These are phyloP conservation scores for Keiferia lycopersicella DNA, from an alignment of 2,888 invertebrate genomes.

Conservation along the genomic window DNA sequence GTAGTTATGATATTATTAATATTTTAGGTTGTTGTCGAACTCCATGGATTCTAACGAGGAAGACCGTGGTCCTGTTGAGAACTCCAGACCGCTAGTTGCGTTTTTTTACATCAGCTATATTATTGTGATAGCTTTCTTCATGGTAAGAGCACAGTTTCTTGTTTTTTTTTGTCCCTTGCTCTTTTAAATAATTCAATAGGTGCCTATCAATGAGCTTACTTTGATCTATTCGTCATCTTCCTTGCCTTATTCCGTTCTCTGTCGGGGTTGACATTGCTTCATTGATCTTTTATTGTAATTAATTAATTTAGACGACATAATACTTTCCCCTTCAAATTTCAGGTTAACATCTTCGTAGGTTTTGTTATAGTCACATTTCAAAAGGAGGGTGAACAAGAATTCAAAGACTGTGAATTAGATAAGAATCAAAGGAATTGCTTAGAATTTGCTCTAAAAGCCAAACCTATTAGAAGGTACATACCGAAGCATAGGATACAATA, in stretches of 20 bases:
- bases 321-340: slow-evolving; percentile 34
- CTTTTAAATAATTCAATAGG: background rate
- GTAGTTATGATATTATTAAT: slow-evolving; percentile 58
- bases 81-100: slow-evolving; percentile 97
- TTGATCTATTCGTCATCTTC: too few relatives aligned
- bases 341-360: slow-evolving; percentile 99
- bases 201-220: too few relatives aligned
- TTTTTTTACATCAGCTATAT: slow-evolving; percentile 99
- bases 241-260: too few relatives aligned
- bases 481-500: slow-evolving; percentile 98
- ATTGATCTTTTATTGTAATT: too few relatives aligned
- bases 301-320: background rate
- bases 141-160: slow-evolving; percentile 79
- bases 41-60: slow-evolving; percentile 98
- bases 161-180: background rate
- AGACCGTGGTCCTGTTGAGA: slow-evolving; percentile 96
- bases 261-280: too few relatives aligned
- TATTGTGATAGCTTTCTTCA: slow-evolving; percentile 99
- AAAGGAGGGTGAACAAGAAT: slow-evolving; percentile 99
- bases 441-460: slow-evolving; percentile 96
- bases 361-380: slow-evolving; percentile 99
- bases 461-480: slow-evolving; percentile 94
- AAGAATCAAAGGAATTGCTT: slow-evolving; percentile 99
- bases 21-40: slow-evolving; percentile 91
- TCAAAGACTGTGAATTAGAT: slow-evolving; percentile 99